These are phyloP conservation scores for Urocolius indicus DNA, from an alignment of 2,113 vertebrate genomes.

Conservation along the genomic window DNA sequence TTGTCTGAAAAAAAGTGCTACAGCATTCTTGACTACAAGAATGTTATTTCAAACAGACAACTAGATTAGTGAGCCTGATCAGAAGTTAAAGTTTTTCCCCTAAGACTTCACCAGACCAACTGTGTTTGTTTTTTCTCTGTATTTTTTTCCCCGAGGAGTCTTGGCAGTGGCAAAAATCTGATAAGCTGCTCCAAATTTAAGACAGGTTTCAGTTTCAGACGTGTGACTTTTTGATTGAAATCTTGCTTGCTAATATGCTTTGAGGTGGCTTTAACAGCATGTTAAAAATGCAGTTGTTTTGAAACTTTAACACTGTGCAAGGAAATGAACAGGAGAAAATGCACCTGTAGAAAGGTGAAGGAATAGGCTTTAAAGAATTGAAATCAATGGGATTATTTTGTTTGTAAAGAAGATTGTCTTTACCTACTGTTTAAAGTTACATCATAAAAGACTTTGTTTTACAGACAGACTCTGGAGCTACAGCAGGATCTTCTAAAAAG, in stretches of 20 bases:
- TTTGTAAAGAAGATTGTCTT: not conserved
- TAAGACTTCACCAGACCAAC: not conserved
- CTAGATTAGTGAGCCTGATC: not conserved
- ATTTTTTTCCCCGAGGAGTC: not conserved
- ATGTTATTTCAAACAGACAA: not conserved
- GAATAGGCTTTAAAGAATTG: not conserved
- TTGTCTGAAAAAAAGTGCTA: not conserved
- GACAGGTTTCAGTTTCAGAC: not conserved
- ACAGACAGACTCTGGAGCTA: conserved; percentile 79
- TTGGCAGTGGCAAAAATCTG: not conserved
- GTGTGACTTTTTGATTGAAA: not conserved
- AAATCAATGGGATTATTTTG: not conserved
- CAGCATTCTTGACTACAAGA: not conserved
- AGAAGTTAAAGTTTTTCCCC: not conserved
- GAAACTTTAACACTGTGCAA: not conserved
- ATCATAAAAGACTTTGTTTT: conserved; percentile 55
- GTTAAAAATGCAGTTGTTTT: not conserved
- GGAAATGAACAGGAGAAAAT: not conserved
- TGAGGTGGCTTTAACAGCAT: not conserved
- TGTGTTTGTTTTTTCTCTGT: not conserved
- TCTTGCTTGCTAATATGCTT: not conserved
- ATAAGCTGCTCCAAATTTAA: not conserved
- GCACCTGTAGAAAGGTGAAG: not conserved
- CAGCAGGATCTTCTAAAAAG: conserved; percentile 83
- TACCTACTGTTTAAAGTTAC: not conserved